Evolutionary conservation across 2,888 invertebrate genomes (phyloP).

Genomic region (Philereme transversata): DNA sequence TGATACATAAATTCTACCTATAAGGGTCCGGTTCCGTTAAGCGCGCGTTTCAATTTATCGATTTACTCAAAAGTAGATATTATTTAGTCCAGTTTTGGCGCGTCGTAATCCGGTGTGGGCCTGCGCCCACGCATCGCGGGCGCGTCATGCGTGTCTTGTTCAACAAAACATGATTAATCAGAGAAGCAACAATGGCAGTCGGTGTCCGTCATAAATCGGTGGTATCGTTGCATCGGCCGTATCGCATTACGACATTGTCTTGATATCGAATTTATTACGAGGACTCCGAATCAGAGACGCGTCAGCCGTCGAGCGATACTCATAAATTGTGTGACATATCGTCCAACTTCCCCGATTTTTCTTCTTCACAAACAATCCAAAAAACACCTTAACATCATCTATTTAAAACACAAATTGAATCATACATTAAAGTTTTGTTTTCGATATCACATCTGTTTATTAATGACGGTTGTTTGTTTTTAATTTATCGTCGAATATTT

Average conservation of each 20-base stretch:
- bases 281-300: conserved; percentile 68
- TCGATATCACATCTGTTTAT: conserved; percentile 64
- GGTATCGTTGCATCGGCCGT: conserved; percentile 70
- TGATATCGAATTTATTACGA: conserved; percentile 76
- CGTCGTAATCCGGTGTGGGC: conserved; percentile 28
- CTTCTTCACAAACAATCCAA: conserved; percentile 43
- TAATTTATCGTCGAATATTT: conserved; percentile 70
- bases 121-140: conserved; percentile 24
- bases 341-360: conserved; percentile 69
- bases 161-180: conserved; percentile 57
- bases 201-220: conserved; percentile 68
- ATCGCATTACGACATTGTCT: conserved; percentile 78
- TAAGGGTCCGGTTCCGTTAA: conserved; percentile 24
- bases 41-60: conserved; percentile 24
- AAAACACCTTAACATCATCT: conserved; percentile 44
- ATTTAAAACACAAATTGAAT: not conserved
- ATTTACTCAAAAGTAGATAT: conserved; percentile 25
- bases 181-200: conserved; percentile 53
- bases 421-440: conserved; percentile 20
- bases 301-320: conserved; percentile 67
- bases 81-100: conserved; percentile 33
- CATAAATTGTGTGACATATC: conserved; percentile 80
- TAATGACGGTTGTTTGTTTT: conserved; percentile 70
- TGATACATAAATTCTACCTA: conserved; percentile 31
- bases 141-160: conserved; percentile 21